Base-by-base conservation (phyloP, 2,797 vertebrate genomes). In the Neopelma chrysocephalum region DNA sequence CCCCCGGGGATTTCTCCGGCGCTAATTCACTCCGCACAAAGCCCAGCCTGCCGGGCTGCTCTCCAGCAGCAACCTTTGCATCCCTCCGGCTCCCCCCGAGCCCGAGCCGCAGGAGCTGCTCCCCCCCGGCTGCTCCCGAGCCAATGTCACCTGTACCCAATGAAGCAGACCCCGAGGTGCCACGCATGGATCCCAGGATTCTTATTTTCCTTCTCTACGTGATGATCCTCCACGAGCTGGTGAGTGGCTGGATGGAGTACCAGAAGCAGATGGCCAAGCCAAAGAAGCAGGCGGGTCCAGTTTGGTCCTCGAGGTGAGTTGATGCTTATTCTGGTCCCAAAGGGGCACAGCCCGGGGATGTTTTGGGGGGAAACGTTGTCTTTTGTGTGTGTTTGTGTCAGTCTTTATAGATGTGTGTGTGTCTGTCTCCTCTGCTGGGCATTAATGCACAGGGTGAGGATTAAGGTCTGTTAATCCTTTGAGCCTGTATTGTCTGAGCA, bases 151-250 rank as follows among this genome's bases (percentile, higher is more conserved):
- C 96, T 4, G 87, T 54, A 19, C 48, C 98, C 71, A 36, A 93
- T 92, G 90, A 88, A 48, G 82, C 61, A 6, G 96, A 96, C 34
- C 89, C 95, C 2, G 94, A 96, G 88, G 79, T 89, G 60, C 96
- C 87, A 22, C 96, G 97, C 5, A 99, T 99, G 98, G 99, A 99
- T 94, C 99, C 99, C 58, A 97, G 98, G 47, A 97, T 99, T 97
- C 98, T 99, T 62, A 99, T 99, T 95, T 98, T 99, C 93, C 98
- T 99, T 6, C 97, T 99, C 15, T 99, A 99, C 10, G 81, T 99
- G 89, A 98, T 99, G 98, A 99, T 99, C 87, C 98, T 98, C 29
- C 99, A 99, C 65, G 99, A 99, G 95, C 97, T 99, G 96, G 97
- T 99, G 77, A 98, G 98, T 14, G 99, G 99, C 89, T 99, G 98